Percentiles rank a stretch among this genome's conserved stretches.
Evolutionary conservation across 2,888 invertebrate genomes (phyloP).

Genomic region (Xestia xanthographa): DNA sequence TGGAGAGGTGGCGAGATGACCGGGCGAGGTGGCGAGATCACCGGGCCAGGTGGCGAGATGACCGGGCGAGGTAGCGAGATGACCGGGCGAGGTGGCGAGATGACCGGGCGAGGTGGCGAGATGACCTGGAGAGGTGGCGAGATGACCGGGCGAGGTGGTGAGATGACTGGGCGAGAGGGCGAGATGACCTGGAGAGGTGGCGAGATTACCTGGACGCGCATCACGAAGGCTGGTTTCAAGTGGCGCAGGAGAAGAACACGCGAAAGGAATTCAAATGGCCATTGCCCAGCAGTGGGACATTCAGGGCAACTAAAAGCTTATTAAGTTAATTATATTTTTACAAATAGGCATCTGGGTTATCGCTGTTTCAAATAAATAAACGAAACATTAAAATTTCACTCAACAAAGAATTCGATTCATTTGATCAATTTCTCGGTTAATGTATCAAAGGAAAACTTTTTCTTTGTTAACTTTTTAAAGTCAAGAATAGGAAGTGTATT

Average conservation of each 20-base stretch:
- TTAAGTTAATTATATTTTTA: not conserved
- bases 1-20: too few relatives aligned
- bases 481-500: constrained; percentile 9
- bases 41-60: not conserved
- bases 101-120: not conserved
- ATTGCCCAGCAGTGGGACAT: not conserved
- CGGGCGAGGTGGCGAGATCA: not conserved
- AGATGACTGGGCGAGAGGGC: not conserved
- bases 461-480: constrained; percentile 20
- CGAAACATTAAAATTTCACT: not conserved
- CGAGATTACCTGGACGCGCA: too few relatives aligned
- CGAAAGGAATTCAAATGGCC: not conserved
- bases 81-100: not conserved
- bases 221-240: not conserved
- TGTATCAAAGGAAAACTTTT: constrained; percentile 38
- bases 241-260: not conserved
- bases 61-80: not conserved
- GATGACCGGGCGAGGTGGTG: too few relatives aligned
- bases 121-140: too few relatives aligned
- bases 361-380: constrained; percentile 6
- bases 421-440: constrained; percentile 15
- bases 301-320: not conserved
- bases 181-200: too few relatives aligned
- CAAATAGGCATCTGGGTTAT: not conserved
- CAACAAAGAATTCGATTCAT: not conserved